Percentiles rank a stretch among this genome's conserved stretches.
phyloP scores from a whole-genome alignment of 2,888 invertebrate genomes.

The Drosophila merina region DNA sequence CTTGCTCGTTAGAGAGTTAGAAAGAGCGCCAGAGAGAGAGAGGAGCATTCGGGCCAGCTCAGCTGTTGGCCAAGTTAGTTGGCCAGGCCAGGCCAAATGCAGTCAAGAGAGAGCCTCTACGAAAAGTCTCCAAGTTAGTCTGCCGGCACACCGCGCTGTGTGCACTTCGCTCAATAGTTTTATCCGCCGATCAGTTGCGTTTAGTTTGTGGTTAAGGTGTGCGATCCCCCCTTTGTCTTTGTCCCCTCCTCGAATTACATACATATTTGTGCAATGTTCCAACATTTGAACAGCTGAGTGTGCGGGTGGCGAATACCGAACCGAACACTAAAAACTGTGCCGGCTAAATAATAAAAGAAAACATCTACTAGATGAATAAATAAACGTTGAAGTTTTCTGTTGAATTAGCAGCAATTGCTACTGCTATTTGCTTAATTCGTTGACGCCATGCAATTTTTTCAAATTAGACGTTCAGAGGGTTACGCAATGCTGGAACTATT shows the following conservation, averaged over 20 bases:
- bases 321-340: slow-evolving; percentile 22
- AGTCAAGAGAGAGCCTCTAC: slow-evolving; percentile 23
- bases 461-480: slow-evolving; percentile 27
- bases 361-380: slow-evolving; percentile 49
- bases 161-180: slow-evolving; percentile 60
- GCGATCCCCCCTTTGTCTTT: neutral
- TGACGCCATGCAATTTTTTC: slow-evolving; percentile 67
- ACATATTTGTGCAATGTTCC: slow-evolving; percentile 33
- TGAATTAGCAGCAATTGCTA: slow-evolving; percentile 41
- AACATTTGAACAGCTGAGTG: slow-evolving; percentile 67
- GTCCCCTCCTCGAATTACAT: slow-evolving; percentile 1
- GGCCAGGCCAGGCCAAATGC: slow-evolving; percentile 59
- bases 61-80: slow-evolving; percentile 65
- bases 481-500: slow-evolving; percentile 62
- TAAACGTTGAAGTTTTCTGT: slow-evolving; percentile 38
- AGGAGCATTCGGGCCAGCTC: slow-evolving; percentile 36
- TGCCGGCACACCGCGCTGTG: slow-evolving; percentile 74
- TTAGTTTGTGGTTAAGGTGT: slow-evolving; percentile 34
- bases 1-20: slow-evolving; percentile 15
- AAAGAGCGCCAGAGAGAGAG: slow-evolving; percentile 7
- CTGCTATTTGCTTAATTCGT: slow-evolving; percentile 69
- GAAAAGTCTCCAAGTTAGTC: slow-evolving; percentile 44
- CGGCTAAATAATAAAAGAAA: slow-evolving; percentile 26
- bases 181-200: slow-evolving; percentile 27
- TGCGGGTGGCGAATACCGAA: slow-evolving; percentile 6